A percentile compares a stretch with the other conserved stretches of the same genome.
These are phyloP conservation scores for Aplocera efformata DNA, from an alignment of 2,888 invertebrate genomes.

Conservation along the genomic window DNA sequence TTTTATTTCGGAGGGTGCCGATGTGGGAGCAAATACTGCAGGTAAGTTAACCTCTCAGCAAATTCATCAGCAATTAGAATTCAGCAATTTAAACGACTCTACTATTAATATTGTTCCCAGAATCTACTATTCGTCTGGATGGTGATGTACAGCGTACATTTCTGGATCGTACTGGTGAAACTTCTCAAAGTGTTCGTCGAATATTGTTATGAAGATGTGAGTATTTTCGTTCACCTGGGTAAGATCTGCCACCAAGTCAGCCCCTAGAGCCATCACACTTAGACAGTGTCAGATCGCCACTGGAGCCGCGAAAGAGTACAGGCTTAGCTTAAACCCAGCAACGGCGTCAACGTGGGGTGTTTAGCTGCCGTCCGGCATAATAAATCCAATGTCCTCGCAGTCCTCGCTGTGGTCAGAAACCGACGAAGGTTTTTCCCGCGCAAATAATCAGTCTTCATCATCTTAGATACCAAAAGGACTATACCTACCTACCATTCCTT, in stretches of 20 bases:
- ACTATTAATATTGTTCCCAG: slow-evolving; percentile 45
- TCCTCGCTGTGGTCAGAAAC: too few species aligned
- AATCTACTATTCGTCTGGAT: slow-evolving; percentile 69
- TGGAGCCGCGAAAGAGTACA: too few species aligned
- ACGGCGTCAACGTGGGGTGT: too few species aligned
- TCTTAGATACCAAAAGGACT: too few species aligned
- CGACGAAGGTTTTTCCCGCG: too few species aligned
- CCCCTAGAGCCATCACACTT: neutral
- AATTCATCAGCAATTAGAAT: too few species aligned
- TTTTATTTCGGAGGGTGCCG: slow-evolving; percentile 63
- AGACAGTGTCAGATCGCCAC: too few species aligned
- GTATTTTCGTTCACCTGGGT: slow-evolving; percentile 13
- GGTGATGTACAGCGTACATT: slow-evolving; percentile 69
- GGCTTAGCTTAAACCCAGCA: too few species aligned
- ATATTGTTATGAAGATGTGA: slow-evolving; percentile 55
- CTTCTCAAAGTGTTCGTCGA: slow-evolving; percentile 52
- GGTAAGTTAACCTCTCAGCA: slow-evolving; percentile 33
- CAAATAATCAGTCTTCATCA: too few species aligned
- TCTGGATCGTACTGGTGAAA: slow-evolving; percentile 59
- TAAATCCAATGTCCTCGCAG: too few species aligned
- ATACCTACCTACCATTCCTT: neutral
- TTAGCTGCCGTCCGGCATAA: too few species aligned
- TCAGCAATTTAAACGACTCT: too few species aligned
- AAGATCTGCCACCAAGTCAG: neutral
- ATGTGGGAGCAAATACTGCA: slow-evolving; percentile 66